Evolutionary conservation across 2,113 vertebrate species (phyloP).

Genomic region (Urocitellus parryii): DNA sequence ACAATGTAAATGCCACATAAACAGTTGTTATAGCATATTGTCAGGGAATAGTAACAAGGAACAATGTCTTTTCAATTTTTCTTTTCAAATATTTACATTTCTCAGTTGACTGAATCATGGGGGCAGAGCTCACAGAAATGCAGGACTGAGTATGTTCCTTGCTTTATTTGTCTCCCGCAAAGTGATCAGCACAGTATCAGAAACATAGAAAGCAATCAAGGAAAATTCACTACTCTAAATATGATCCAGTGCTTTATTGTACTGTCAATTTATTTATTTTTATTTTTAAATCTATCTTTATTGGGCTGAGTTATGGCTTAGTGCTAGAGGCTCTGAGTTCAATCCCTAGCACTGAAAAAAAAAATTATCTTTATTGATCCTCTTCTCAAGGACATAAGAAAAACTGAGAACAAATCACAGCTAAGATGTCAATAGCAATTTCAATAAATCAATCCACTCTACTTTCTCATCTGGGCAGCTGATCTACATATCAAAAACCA

Average conservation of each 20-base stretch:
- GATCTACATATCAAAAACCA: not conserved
- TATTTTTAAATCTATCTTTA: not conserved
- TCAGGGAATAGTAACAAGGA: not conserved
- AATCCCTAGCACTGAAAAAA: not conserved
- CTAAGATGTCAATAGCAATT: constrained; percentile 61
- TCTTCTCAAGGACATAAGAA: constrained; percentile 5
- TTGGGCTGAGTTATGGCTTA: not conserved
- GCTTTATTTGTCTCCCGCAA: not conserved
- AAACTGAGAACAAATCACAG: constrained; percentile 40
- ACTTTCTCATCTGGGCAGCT: constrained; percentile 7
- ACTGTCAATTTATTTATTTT: not conserved
- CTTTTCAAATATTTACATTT: not conserved
- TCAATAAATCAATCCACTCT: constrained; percentile 27
- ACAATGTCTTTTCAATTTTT: not conserved
- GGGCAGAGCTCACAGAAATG: not conserved
- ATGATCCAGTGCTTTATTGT: not conserved
- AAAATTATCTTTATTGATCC: not conserved
- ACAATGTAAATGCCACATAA: not conserved
- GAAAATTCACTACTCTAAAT: constrained; percentile 21
- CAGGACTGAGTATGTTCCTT: not conserved
- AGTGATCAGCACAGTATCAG: not conserved
- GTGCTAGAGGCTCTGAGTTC: not conserved
- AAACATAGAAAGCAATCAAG: constrained; percentile 25
- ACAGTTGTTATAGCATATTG: not conserved
- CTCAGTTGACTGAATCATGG: not conserved